Percentiles rank a stretch among this genome's conserved stretches.
phyloP scores from a whole-genome alignment of 2,113 vertebrate species.

The Bagarius yarrelli region DNA sequence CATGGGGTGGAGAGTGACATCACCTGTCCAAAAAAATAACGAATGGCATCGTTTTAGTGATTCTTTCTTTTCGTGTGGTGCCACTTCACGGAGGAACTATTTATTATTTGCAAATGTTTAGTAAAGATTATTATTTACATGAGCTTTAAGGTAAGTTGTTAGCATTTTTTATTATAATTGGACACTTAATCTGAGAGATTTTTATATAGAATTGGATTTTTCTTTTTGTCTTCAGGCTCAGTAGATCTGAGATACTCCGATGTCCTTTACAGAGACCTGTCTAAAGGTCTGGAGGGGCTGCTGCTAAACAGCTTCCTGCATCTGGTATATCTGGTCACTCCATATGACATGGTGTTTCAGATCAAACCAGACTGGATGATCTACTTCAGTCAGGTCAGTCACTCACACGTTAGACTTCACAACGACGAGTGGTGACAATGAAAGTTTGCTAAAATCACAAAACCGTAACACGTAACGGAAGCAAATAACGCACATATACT shows the following conservation, averaged over 20 bases:
- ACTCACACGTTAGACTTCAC: neutral
- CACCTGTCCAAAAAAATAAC: too few species aligned
- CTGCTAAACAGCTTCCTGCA: conserved; percentile 87
- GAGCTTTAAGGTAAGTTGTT: neutral
- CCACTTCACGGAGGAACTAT: too few species aligned
- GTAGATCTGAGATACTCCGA: conserved; percentile 83
- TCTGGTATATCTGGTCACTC: conserved; percentile 87
- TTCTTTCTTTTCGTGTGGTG: too few species aligned
- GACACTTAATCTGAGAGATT: neutral
- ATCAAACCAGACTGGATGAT: conserved; percentile 90
- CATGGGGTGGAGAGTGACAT: too few species aligned
- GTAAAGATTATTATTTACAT: neutral
- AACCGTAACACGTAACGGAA: too few species aligned
- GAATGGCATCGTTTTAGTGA: too few species aligned
- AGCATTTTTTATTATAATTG: neutral
- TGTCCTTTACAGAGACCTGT: conserved; percentile 83
- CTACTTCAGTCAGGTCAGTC: conserved; percentile 83
- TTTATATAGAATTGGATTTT: neutral
- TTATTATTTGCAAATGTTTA: neutral
- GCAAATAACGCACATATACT: neutral
- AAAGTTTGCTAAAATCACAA: neutral
- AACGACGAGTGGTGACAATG: neutral
- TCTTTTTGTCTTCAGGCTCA: conserved; percentile 72
- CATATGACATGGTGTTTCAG: conserved; percentile 80
- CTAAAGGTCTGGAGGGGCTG: conserved; percentile 85